phyloP scores from a whole-genome alignment of 2,797 vertebrate species.

The Sitta carolinensis region DNA sequence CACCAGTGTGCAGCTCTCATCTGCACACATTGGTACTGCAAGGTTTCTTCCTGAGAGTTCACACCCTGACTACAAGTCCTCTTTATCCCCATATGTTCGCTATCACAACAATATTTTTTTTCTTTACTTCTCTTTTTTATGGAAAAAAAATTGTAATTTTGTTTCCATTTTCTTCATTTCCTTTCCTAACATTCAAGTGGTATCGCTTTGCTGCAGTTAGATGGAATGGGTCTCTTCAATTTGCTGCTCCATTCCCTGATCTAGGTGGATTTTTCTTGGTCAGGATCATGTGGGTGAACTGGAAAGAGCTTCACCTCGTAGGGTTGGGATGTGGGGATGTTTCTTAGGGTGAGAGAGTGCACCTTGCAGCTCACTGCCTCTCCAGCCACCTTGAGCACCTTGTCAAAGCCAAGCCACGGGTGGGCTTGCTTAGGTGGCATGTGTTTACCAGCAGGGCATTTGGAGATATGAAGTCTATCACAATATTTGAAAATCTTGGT shows the following conservation, averaged over 20 bases:
- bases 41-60: neutral
- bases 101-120: neutral
- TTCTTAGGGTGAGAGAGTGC: neutral
- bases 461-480: neutral
- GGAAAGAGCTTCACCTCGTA: neutral
- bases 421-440: neutral
- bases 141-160: neutral
- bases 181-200: neutral
- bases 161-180: neutral
- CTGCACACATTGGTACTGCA: neutral
- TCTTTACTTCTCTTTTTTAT: neutral
- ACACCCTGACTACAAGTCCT: neutral
- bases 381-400: neutral
- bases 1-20: neutral
- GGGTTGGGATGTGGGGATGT: neutral
- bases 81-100: neutral
- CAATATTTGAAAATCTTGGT: conserved; percentile 11
- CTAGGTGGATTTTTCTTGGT: neutral
- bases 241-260: neutral
- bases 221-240: neutral
- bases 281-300: neutral
- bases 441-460: neutral
- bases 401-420: neutral
- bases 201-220: neutral
- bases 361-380: neutral